Evolutionary conservation across 2,888 invertebrate species (phyloP), one percentile per base, ranked within the genome.

Genomic region (Zeuzera pyrina): DNA sequence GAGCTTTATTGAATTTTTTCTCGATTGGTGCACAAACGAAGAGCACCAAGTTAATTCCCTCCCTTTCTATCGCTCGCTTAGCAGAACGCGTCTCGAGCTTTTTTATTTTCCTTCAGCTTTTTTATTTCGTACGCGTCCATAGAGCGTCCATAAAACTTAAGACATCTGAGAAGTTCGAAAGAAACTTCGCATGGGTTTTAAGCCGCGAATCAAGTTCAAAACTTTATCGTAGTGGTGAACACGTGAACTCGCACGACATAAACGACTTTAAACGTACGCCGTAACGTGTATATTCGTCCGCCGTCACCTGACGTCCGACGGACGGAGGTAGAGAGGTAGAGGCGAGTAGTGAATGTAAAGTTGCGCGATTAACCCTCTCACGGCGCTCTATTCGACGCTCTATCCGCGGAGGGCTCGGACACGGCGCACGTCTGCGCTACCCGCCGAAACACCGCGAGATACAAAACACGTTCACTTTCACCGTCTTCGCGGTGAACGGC

Each of bases 1-100:
- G 62, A 62, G 67, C 67, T 69, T 78, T 78, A 78, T 78, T 76
- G 77, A 78, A 78, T 77, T 79, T n/a, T 74, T 78, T 74, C 74
- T 68, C 73, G 70, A 78, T 72, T 73, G 69, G 68, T 69, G 71
- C 72, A 71, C 70, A 72, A 72, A 67, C 57, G 78, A 74, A 67
- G 71, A 77, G 77, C 60, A 66, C 71, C 66, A 66, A 71, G 58
- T 58, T 53, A 53, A 51, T 58, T 59, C 67, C 46, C 49, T 77
- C 79, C 71, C 74, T 73, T 56, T 77, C 74, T 55, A 53, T 46
- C 68, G 54, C 45, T 49, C 51, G 57, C 53, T 47, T 57, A 57
- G 57, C 61, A 52, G 47, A n/a, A 50, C 52, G 19, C 19, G 24
- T 5, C 5, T 19, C 19, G 19, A 8, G 5, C n/a, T 24, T 11